phyloP scores from a whole-genome alignment of 2,113 vertebrate species.

The Pelecanoides urinatrix region DNA sequence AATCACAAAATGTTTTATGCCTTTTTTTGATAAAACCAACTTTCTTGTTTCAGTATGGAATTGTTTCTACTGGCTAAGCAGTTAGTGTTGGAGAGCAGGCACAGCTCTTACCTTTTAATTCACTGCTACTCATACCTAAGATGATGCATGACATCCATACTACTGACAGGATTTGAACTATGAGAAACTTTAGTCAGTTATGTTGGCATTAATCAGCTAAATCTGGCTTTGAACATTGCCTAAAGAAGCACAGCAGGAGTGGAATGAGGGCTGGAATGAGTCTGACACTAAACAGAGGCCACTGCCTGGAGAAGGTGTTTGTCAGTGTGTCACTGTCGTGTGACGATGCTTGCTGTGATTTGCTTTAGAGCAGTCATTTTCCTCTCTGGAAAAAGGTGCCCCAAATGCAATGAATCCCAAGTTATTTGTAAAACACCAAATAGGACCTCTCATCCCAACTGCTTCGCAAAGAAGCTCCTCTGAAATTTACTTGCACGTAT shows the following conservation, averaged over 20 bases:
- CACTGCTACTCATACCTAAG: background rate
- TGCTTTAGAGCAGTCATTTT: background rate
- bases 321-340: background rate
- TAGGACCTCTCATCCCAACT: background rate
- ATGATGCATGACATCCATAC: background rate
- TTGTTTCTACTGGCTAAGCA: background rate
- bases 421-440: background rate
- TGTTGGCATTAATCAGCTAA: background rate
- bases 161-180: background rate
- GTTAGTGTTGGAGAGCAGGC: background rate
- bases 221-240: background rate
- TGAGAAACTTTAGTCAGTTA: background rate
- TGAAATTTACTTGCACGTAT: background rate
- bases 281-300: background rate
- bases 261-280: background rate
- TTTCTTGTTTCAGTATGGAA: background rate
- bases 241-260: background rate
- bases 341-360: background rate
- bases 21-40: fast-evolving
- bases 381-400: background rate
- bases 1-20: background rate
- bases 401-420: background rate
- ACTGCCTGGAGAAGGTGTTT: background rate
- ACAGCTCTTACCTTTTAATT: background rate
- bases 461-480: background rate